Evolutionary conservation across 2,888 invertebrate species (phyloP), one percentile per base, ranked within the genome.

Genomic region (Micoletzkya japonica): DNA sequence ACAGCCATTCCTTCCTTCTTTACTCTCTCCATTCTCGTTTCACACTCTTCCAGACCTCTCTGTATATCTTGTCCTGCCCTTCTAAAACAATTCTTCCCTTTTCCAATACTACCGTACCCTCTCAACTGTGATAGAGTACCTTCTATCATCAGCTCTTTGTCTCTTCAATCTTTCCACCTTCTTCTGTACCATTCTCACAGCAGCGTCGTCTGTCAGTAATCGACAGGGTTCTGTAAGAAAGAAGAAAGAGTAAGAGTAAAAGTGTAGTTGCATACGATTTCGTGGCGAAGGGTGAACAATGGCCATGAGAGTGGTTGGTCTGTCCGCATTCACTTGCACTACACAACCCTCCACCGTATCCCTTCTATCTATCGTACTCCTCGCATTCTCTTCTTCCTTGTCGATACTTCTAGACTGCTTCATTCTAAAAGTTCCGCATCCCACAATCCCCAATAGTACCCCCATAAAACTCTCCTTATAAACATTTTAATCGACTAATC

Each of bases 31-130:
- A 76, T 30, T 50, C 77, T 69, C 36, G 72, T 68, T 34, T 78
- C 78, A 32, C 72, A 68, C 64, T 79, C 77, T 17, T 80, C 73
- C 57, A 81, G 54, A 20, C 69, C 63, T 37, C 76, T 26, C 61
- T 76, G 77, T 3, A 76, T 70, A 44, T 71, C 67, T n/a, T 57
- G 70, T 10, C 54, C 60, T 7, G n/a, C 39, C 20, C 32, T 60
- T 58, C 52, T 63, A 30, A 56, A 28, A 66, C 34, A 49, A 54
- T 57, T 26, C 10, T 7, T 17, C 24, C n/a, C 24, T 2, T 70
- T 59, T 26, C 7, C 14, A 28, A n/a, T 6, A 57, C 67, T 24
- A 32, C 34, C 52, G 24, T 68, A 14, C 17, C 70, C 66, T 70
- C 68, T 34, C n/a, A n/a, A n/a, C n/a, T n/a, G n/a, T 52, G 30